Evolutionary conservation across 2,888 invertebrate species (phyloP), one percentile per base, ranked within the genome.

Genomic region (Drosophila neutralis): DNA sequence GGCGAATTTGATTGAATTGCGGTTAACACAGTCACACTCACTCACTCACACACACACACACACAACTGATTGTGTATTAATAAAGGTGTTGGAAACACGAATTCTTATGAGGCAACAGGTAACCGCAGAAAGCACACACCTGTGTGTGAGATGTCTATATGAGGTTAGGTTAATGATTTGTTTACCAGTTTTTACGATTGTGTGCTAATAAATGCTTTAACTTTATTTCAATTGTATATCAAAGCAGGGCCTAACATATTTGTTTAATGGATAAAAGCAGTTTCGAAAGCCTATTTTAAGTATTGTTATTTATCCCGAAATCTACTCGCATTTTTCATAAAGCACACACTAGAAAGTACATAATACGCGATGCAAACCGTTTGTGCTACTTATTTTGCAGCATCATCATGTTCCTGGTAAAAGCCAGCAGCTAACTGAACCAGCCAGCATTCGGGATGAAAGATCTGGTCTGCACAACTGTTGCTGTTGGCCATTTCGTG

Each of bases 291-390:
- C 60, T 24, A 52, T 40, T 35, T n/a, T 11, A 21, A 10, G 18
- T 40, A 40, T 13, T 51, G 29, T 57, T 56, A 54, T 66, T 83
- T 82, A 82, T 75, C 67, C 76, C 59, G 61, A 73, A 62, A 83
- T 87, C 81, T 69, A 73, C 76, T 85, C 83, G 83, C 83, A 88
- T 88, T 83, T 89, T 73, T 77, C 89, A 88, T 79, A 79, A 53
- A 64, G 65, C 65, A 83, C 74, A 77, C 74, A 56, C 70, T 27
- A 56, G 56, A 56, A 56, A 56, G 56, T 56, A 29, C 21, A 24
- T 36, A 36, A 18, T n/a, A 54, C 24, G 24, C 18, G 35, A 29
- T 40, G 64, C 58, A n/a, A 40, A 45, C 40, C 62, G 78, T 51
- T 63, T 80, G 80, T 80, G 72, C 83, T 62, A 83, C 83, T 84